Base-by-base conservation (phyloP, 2,113 vertebrate species). In the Eleginops maclovinus region DNA sequence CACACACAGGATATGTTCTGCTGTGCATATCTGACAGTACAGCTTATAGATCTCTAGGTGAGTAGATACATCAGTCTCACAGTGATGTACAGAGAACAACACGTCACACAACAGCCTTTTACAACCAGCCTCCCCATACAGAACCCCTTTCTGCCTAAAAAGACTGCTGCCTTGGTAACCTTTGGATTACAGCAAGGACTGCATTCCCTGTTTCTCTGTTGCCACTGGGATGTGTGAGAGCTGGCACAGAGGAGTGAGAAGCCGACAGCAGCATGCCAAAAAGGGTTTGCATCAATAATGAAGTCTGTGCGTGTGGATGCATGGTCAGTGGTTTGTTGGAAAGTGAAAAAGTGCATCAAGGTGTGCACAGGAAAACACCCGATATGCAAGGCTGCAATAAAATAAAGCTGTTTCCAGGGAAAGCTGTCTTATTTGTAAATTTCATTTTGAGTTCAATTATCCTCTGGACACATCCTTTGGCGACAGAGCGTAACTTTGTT, bases 281-380 rank as follows among this genome's bases (percentile, higher is more conserved):
- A 75, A 66, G 64, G 36, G 58, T 60, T 68, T 83, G 71, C 76
- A 83, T 91, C 73, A 41, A 56, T 86, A 89, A 88, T 88, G 75
- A 83, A 56, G 73, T 17, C 21, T 53, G 56, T 21, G 43, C 15
- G 11, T 79, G 83, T 64, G 55, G 54, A 3, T 62, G 71, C 77
- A 75, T 40, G 49, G 71, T 73, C 75, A 85, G 83, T 79, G 86
- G 72, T 26, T 71, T 68, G 72, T 43, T 21, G 11, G 62, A 82
- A 85, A 87, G 76, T 62, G 67, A 75, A 76, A 79, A 83, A 3
- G 59, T 54, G 31, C 49, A 61, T 3, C 28, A 51, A 10, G 36
- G 28, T 44, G 64, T 17, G 59, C 51, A 28, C 47, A 67, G 55
- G 21, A 22, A 69, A 72, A 72, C 62, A 55, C 47, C 31, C 28